Percentiles rank a stretch among this genome's conserved stretches.
These are phyloP conservation scores for Australoheros scitulus DNA, from an alignment of 2,113 vertebrate species.

Conservation along the genomic window DNA sequence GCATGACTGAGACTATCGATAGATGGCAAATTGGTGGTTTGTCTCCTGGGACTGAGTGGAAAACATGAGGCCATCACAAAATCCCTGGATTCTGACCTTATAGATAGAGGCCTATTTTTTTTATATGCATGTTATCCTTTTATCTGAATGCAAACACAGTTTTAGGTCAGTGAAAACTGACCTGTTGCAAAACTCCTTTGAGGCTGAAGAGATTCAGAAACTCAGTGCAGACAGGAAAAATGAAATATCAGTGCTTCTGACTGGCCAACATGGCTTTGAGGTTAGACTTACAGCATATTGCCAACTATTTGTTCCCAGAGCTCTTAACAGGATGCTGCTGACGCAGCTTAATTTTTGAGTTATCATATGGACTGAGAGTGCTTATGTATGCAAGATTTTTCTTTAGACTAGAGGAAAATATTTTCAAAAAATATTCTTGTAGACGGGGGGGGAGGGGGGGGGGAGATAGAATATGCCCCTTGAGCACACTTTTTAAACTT, in stretches of 20 bases:
- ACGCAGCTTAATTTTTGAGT: not conserved
- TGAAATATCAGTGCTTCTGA: not conserved
- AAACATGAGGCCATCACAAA: slow-evolving; percentile 4
- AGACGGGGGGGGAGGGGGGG: not conserved
- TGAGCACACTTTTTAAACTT: slow-evolving; percentile 52
- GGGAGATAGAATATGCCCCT: not conserved
- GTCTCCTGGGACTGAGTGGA: slow-evolving; percentile 14
- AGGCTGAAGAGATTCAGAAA: not conserved
- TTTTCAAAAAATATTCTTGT: not conserved
- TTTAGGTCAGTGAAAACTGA: not conserved
- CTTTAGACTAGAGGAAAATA: not conserved
- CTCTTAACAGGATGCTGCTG: not conserved
- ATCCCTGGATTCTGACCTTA: slow-evolving; percentile 22
- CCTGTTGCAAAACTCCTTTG: not conserved
- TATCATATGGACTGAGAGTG: not conserved
- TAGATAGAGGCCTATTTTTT: not conserved
- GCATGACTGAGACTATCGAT: slow-evolving; percentile 18
- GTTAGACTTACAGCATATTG: not conserved
- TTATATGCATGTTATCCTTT: not conserved
- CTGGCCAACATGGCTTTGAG: not conserved
- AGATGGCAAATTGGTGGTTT: not conserved
- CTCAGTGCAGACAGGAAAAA: not conserved
- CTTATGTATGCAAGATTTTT: not conserved
- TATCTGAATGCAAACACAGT: not conserved
- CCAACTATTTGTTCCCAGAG: not conserved